Evolutionary conservation across 2,888 invertebrate species (phyloP).

Genomic region (Papilio elwesi): DNA sequence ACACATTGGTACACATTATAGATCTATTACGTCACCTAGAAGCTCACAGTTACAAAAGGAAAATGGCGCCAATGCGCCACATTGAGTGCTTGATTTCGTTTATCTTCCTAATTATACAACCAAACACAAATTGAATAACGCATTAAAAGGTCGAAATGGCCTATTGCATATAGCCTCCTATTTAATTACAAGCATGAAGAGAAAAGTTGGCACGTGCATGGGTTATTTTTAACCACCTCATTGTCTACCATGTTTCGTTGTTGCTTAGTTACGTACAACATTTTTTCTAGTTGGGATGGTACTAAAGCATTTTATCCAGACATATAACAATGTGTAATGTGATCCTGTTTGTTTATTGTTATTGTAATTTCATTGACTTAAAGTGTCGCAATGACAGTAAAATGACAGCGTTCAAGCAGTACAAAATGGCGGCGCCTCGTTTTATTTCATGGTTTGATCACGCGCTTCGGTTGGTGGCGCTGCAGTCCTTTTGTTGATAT

Average conservation of each 20-base stretch:
- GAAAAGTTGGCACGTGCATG: conserved; percentile 67
- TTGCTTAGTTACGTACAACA: neutral
- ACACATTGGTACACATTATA: conserved; percentile 56
- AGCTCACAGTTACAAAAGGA: conserved; percentile 70
- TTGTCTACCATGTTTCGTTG: conserved; percentile 35
- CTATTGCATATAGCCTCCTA: neutral
- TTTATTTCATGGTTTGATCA: conserved; percentile 56
- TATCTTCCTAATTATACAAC: conserved; percentile 33
- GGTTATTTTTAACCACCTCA: conserved; percentile 73
- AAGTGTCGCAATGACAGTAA: conserved; percentile 78
- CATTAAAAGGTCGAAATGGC: neutral
- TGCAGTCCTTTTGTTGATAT: conserved; percentile 57
- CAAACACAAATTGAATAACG: neutral
- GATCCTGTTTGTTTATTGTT: conserved; percentile 70
- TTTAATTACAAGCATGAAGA: neutral
- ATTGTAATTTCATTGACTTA: conserved; percentile 71
- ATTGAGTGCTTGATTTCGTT: conserved; percentile 45
- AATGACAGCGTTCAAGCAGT: conserved; percentile 72
- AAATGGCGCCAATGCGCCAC: conserved; percentile 78
- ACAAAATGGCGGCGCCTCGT: conserved; percentile 68
- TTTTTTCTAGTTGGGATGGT: neutral
- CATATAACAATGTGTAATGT: conserved; percentile 32
- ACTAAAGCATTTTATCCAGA: conserved; percentile 29
- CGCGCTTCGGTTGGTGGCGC: conserved; percentile 70
- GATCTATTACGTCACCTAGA: conserved; percentile 76